Evolutionary conservation across 2,113 vertebrate species (phyloP).

Genomic region (Oncorhynchus nerka): DNA sequence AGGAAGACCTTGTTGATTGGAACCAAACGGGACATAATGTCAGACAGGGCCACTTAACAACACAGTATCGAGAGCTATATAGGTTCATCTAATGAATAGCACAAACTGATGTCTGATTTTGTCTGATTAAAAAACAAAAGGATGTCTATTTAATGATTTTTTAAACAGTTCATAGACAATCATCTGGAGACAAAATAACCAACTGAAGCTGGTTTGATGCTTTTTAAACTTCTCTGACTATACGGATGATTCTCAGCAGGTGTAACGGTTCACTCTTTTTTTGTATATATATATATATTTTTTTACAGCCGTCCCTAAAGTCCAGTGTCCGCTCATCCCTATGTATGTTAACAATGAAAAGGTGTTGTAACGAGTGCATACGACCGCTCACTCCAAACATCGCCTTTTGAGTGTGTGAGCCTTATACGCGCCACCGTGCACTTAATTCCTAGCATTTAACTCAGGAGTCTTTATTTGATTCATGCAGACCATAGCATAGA

Average conservation of each 20-base stretch:
- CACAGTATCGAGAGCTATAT: neutral
- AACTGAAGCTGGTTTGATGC: too few species aligned
- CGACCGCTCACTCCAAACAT: neutral
- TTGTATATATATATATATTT: neutral
- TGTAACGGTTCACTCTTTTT: neutral
- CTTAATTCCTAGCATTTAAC: slow-evolving; percentile 48
- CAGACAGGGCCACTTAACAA: neutral
- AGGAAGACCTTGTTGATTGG: neutral
- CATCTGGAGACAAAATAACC: too few species aligned
- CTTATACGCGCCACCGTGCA: slow-evolving; percentile 39
- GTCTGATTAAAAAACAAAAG: too few species aligned
- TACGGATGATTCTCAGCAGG: neutral
- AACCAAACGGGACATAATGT: neutral
- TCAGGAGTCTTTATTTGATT: slow-evolving; percentile 42
- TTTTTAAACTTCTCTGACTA: too few species aligned
- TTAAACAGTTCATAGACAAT: too few species aligned
- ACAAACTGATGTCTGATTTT: too few species aligned
- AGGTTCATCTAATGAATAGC: neutral
- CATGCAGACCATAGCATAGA: neutral
- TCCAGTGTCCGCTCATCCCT: slow-evolving; percentile 3
- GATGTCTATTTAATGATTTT: too few species aligned
- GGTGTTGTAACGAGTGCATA: neutral
- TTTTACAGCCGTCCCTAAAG: slow-evolving; percentile 1
- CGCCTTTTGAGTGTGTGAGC: slow-evolving; percentile 34
- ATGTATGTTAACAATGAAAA: slow-evolving; percentile 33